Evolutionary conservation across 2,113 vertebrate genomes (phyloP), one percentile per base, ranked within the genome.

Genomic region (Anhinga anhinga): DNA sequence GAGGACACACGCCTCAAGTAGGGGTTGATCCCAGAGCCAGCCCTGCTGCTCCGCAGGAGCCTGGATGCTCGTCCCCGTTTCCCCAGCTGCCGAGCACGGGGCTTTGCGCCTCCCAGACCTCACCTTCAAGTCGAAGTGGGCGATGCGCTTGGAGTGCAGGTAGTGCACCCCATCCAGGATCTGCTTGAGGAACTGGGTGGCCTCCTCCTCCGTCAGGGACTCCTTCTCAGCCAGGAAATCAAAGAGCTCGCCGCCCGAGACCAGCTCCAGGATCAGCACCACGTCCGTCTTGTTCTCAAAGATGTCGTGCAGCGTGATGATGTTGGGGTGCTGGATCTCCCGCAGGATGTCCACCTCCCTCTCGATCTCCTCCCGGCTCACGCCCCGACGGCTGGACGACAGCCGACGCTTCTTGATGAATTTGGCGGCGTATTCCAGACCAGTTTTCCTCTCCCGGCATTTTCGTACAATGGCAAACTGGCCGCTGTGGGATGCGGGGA

Each of bases 171-270:
- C 99, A 0, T 99, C 99, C 93, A 99, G 97, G 97, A 99, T 99
- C 98, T 99, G 99, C 95, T 99, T 99, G 55, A 99, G 99, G 94
- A 99, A 99, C 98, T 99, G 99, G 0, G 99, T 99, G 92, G 99
- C 99, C 96, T 99, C 99, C 50, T 99, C 99, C 97, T 99, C 99
- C 0, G 98, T 99, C 97, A 99, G 98, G 1, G 99, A 99, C 50
- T 99, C 99, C 97, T 99, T 99, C 97, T 99, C 99, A 0, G 99
- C 99, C 98, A 99, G 98, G 96, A 99, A 99, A 94, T 99, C 99
- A 0, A 99, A 99, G 55, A 99, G 99, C 97, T 99, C 99, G 0
- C 99, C 99, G 0, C 99, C 99, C 0, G 99, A 99, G 73, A 99
- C 99, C 94, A 99, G 98, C 98, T 99, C 99, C 88, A 99, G 98